Base-by-base conservation (phyloP, 2,888 invertebrate species). In the Sesamia inferens region DNA sequence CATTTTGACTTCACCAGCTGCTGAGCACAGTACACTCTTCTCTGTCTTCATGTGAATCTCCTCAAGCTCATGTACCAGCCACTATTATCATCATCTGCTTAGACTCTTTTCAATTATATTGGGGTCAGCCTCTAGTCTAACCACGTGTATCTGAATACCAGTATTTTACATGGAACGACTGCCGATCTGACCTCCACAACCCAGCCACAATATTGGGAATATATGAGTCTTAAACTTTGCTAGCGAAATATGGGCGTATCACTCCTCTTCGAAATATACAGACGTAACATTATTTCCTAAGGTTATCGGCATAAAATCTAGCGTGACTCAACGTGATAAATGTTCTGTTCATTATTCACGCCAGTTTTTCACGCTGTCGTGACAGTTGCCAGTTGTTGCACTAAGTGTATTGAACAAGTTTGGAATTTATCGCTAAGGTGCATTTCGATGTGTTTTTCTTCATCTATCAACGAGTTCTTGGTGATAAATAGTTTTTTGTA, bases 371-470 rank as follows among this genome's bases (percentile, higher is more conserved):
- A 76, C 71, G 55, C 74, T 66, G 71, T 19, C 76, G 80, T 74
- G 86, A 73, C 86, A 73, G 71, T 78, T 51, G 51, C 75, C 71
- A 65, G 84, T 79, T 69, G 73, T 67, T 54, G 68, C 31, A 42
- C 73, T 79, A 79, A 85, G 78, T 84, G 79, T 82, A 86, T 84
- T 86, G 76, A 82, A 85, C 66, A 75, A 76, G 73, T 76, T 83
- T 70, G 61, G 65, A 71, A 78, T 84, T 82, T 76, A 83, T 82
- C 6, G 73, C 73, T 51, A 57, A 81, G 74, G 82, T 84, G 78
- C 71, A 68, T 68, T 24, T 59, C 39, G 10, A 66, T 54, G 63
- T 73, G 76, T 73, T 81, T 73, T 81, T 75, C 78, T 77, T 69
- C 67, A 74, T 66, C 65, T 70, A 61, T 72, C 71, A 58, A 67